Evolutionary conservation across 2,113 vertebrate species (phyloP), one percentile per base, ranked within the genome.

Genomic region (Laticauda laticaudata): DNA sequence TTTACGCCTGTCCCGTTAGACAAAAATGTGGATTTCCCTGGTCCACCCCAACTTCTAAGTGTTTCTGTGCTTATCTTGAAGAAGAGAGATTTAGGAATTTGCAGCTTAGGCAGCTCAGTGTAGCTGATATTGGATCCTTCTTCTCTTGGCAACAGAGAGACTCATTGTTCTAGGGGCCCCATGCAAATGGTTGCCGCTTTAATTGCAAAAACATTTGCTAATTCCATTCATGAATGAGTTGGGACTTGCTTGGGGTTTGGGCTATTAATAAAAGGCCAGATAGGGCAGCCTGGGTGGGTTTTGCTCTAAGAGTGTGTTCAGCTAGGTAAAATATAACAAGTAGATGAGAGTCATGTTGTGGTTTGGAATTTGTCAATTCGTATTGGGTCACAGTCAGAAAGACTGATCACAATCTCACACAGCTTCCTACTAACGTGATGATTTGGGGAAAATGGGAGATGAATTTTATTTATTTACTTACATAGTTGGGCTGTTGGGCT

Each of bases 81-180:
- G 69, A 96, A 86, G 93, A 95, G 97, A 95, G 97, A 97, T 97
- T 97, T 96, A 97, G 98, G 97, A 98, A 97, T 97, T 97, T 95
- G 96, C 96, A 94, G 96, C 88, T 96, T 96, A 75, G 90, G 97
- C 94, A 54, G 94, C 93, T 95, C 93, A 85, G 95, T 95, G 92
- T 94, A 94, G 93, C 1, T 92, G 97, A 98, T 97, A 97, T 95
- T 97, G 48, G 95, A 95, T 94, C 94, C 96, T 39, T 97, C 97
- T 98, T 98, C 97, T 97, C 23, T 95, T 93, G 29, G 95, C 88
- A 88, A 95, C 97, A 98, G 97, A 98, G 96, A 95, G 95, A 90
- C 23, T 96, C 95, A 97, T 98, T 98, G 98, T 98, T 97, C 93
- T 5, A 86, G 93, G 96, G 95, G 92, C 92, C 96, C 92, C 96